phyloP scores from a whole-genome alignment of 2,113 vertebrate genomes.

The Manacus vitellinus region DNA sequence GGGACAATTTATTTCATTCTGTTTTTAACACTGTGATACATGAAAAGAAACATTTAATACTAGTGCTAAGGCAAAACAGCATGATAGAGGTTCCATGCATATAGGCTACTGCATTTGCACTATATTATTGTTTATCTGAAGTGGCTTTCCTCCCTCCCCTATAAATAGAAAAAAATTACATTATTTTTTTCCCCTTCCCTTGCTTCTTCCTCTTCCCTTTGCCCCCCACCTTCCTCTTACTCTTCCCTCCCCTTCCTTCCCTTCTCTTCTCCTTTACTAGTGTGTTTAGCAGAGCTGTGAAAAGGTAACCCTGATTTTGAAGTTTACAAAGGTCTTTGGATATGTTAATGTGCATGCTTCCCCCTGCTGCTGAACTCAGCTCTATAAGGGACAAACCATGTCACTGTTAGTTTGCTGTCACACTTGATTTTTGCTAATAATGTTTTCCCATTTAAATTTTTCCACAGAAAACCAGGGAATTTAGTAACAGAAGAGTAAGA shows the following conservation, averaged over 20 bases:
- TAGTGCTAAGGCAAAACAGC: neutral
- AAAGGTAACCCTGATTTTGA: neutral
- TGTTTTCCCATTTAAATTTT: neutral
- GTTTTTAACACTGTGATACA: neutral
- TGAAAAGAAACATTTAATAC: neutral
- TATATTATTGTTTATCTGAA: neutral
- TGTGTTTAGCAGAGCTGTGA: neutral
- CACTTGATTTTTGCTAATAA: neutral
- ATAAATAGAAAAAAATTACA: neutral
- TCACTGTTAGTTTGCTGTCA: neutral
- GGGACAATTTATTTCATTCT: neutral
- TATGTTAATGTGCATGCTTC: neutral
- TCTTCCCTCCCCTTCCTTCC: neutral
- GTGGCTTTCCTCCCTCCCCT: neutral
- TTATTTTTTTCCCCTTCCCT: neutral
- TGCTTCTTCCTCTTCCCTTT: neutral
- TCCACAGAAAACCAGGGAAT: neutral
- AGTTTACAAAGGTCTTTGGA: neutral
- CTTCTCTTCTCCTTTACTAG: too few relatives aligned
- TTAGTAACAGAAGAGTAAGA: neutral
- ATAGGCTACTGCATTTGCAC: neutral
- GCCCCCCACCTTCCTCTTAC: too few relatives aligned
- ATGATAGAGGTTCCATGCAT: neutral
- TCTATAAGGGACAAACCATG: neutral
- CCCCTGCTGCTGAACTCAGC: neutral